Evolutionary conservation across 1,140 invertebrate genomes (phyloP), one percentile per base, ranked within the genome.

Genomic region (Neotoxoptera formosana): DNA sequence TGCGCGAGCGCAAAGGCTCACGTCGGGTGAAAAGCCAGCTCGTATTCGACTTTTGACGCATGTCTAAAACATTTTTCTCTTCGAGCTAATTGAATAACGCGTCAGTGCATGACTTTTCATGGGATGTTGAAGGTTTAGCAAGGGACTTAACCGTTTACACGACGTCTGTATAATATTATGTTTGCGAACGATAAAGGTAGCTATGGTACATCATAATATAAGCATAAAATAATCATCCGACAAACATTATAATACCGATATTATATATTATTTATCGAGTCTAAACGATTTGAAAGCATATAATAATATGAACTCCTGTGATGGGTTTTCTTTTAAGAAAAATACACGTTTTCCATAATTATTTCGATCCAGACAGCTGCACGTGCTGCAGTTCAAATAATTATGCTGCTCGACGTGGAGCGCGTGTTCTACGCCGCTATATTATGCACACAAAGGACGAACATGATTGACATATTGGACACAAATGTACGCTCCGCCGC

Each of bases 41-140:
- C 21, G 23, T 23, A 41, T 84, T 84, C 8, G 9, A 84, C 36
- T 45, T 41, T 41, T 84, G 83, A 84, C 83, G 21, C 30, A n/a
- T 48, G 84, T 87, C 45, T 48, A 48, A 87, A 87, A 87, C 84
- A 48, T 48, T 87, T 87, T 87, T n/a, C 60, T n/a, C 45, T 48
- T n/a, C 45, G 0, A 45, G 45, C 23, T 47, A 87, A 87, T 87
- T 87, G 14, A 48, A 87, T 48, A 47, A 87, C 36, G 30, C 1
- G 30, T 41, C 30, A 8, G 21, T 30, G 1, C 84, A 53, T 53
- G 45, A 34, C 30, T 76, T 76, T 76, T 76, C 30, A 11, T 0
- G 14, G 4, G 30, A 17, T n/a, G 60, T 76, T 67, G 14, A 76
- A 20, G 11, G 11, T 30, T n/a, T 3, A n/a, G 51, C 25, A 14